Base-by-base conservation (phyloP, 1,140 invertebrate genomes). In the Ceratina japonica region DNA sequence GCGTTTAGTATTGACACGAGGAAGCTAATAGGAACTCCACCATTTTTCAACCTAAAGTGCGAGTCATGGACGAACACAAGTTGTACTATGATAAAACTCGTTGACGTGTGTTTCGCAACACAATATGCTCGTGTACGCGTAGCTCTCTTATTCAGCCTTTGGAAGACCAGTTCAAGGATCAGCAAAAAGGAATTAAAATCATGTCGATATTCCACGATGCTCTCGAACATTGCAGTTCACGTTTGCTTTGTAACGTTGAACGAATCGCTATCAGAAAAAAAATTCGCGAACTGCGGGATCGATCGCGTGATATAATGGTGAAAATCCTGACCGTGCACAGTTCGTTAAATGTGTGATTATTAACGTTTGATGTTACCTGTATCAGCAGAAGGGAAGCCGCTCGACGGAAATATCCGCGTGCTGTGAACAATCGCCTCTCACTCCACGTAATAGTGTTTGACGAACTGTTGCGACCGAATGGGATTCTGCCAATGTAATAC, bases 21-120 rank as follows among this genome's bases (percentile, higher is more conserved):
- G 15, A 62, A 62, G 13, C 52, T 52, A 75, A 80, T 83, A 71
- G 54, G 31, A n/a, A 65, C 24, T 79, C 76, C 76, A 79, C 84
- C 83, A 83, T 82, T 77, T 83, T 85, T 83, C 72, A 65, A 54
- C 80, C 59, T 80, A 79, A 69, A 82, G 65, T 68, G 69, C 69
- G 66, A 66, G 61, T 80, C 61, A 72, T 20, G 68, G 49, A 52
- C 56, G 72, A 58, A 24, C 73, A 70, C 31, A 31, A 52, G 24
- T 58, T 54, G 44, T 58, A 63, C 51, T 31, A 58, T 20, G 72
- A 77, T 66, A 66, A 69, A 75, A 59, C 15, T 79, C 20, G 62
- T 76, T 66, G 52, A 76, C 24, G 13, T 51, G 20, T 44, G 73
- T 82, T 81, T 85, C 66, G 70, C 59, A 83, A 83, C 61, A 54